phyloP scores from a whole-genome alignment of 2,113 vertebrate species.

The Silurus meridionalis region DNA sequence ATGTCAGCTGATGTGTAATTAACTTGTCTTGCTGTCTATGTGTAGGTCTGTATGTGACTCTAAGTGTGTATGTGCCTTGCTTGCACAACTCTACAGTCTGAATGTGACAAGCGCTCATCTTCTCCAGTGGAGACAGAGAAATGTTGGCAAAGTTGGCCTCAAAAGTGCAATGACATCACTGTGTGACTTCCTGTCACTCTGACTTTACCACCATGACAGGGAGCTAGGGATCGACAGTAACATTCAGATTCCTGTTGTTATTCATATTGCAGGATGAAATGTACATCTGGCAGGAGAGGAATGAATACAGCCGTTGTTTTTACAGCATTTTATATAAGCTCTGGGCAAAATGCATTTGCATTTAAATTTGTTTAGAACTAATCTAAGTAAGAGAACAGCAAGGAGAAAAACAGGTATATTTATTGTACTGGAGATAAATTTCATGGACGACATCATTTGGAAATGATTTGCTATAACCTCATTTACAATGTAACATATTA shows the following conservation, averaged over 20 bases:
- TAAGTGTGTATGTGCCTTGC: background rate
- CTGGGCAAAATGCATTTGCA: background rate
- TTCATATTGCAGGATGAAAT: constrained; percentile 17
- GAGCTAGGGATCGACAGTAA: background rate
- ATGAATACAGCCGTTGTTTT: background rate
- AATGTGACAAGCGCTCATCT: background rate
- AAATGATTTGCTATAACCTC: background rate
- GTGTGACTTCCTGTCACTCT: background rate
- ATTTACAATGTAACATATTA: background rate
- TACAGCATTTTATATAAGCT: background rate
- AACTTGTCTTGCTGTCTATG: background rate
- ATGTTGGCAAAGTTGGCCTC: background rate
- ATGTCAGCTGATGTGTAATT: constrained; percentile 26
- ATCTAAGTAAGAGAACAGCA: background rate
- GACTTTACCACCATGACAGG: background rate
- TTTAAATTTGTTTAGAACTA: constrained; percentile 1
- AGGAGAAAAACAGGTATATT: background rate
- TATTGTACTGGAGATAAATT: background rate
- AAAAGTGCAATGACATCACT: constrained; percentile 19
- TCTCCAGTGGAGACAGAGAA: background rate
- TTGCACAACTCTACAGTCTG: background rate
- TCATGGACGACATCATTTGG: background rate
- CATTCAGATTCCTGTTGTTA: background rate
- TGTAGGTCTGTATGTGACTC: background rate
- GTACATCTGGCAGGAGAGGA: background rate